Evolutionary conservation across 2,113 vertebrate species (phyloP).

Genomic region (Phylloscopus whistleri): DNA sequence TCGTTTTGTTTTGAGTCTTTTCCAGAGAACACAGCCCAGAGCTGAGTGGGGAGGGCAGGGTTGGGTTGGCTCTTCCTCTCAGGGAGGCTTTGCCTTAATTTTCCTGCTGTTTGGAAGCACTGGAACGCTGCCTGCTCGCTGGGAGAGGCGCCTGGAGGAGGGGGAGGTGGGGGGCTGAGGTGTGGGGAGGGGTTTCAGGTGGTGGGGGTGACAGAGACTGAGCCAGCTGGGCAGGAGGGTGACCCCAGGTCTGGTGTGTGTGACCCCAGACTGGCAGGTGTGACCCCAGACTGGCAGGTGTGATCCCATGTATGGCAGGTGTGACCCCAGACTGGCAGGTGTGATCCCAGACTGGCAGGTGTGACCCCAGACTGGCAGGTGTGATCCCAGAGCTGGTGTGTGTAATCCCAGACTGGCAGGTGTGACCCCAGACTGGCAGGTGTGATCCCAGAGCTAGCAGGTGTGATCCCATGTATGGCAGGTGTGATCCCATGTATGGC

Average conservation of each 20-base stretch:
- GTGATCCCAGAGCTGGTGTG: too few relatives aligned
- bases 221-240: background rate
- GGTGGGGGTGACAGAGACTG: fast-evolving
- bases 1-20: conserved; percentile 1
- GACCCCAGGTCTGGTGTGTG: fast-evolving
- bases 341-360: background rate
- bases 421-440: too few relatives aligned
- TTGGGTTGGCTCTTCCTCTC: background rate
- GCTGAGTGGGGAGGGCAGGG: background rate
- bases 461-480: too few relatives aligned
- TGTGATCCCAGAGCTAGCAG: too few relatives aligned
- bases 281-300: too few relatives aligned
- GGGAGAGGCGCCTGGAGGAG: background rate
- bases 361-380: too few relatives aligned
- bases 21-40: background rate
- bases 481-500: too few relatives aligned
- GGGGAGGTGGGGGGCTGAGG: background rate
- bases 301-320: fast-evolving
- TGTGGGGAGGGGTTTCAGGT: fast-evolving
- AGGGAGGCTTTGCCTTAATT: background rate
- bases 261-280: background rate
- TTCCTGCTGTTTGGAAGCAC: background rate
- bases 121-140: background rate
- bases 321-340: too few relatives aligned
- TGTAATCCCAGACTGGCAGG: too few relatives aligned